Percentiles rank a stretch among this genome's conserved stretches.
Evolutionary conservation across 2,888 invertebrate genomes (phyloP).

Genomic region (Halictus ligatus): DNA sequence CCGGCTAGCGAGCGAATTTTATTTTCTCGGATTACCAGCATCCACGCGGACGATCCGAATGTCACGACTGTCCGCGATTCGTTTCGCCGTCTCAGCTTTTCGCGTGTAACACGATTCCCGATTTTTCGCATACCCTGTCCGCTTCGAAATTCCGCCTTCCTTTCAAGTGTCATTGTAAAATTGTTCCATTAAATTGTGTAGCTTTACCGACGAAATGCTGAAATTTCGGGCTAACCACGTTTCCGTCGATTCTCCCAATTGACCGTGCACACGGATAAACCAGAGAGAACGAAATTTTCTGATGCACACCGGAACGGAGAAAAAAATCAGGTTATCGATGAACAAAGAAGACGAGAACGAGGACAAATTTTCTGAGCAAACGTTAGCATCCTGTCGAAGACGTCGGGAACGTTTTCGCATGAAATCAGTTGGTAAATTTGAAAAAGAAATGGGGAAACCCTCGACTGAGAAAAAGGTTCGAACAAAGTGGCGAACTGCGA

Average conservation of each 20-base stretch:
- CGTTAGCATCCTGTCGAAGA: background rate
- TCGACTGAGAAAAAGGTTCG: background rate
- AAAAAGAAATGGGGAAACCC: background rate
- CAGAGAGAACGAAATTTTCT: conserved; percentile 47
- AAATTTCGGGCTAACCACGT: conserved; percentile 20
- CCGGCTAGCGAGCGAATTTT: conserved; percentile 51
- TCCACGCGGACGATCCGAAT: conserved; percentile 14
- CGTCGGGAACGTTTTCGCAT: background rate
- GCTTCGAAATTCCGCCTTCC: background rate
- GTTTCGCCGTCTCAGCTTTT: background rate
- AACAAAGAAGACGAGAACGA: background rate
- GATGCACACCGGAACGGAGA: conserved; percentile 12
- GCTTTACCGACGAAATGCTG: background rate
- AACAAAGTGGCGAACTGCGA: background rate
- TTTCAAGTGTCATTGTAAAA: background rate
- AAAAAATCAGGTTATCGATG: conserved; percentile 26
- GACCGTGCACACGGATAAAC: conserved; percentile 27
- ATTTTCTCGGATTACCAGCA: conserved; percentile 54
- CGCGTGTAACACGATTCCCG: too few relatives aligned
- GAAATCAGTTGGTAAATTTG: background rate
- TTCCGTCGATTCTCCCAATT: conserved; percentile 13
- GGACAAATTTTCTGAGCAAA: background rate
- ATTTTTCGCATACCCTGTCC: background rate
- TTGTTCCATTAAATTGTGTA: background rate
- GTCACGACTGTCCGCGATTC: background rate